Base-by-base conservation (phyloP, 2,797 vertebrate genomes). In the Passerculus sandwichensis region DNA sequence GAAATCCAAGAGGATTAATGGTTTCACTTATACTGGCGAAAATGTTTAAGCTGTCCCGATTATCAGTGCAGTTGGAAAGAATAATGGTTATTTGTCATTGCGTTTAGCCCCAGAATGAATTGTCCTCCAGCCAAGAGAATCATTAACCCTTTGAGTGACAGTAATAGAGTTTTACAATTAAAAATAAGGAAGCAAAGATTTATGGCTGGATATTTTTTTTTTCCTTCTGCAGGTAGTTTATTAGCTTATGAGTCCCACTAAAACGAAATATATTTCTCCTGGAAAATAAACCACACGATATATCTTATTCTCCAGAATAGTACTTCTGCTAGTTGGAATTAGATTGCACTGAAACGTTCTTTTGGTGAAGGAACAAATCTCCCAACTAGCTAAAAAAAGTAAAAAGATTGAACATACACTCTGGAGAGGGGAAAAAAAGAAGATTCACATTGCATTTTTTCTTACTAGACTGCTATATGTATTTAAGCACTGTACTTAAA, bases 71-170 rank as follows among this genome's bases (percentile, higher is more conserved):
- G 98, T 98, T 98, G 98, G 98, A 99, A 99, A 99, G 99, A 99
- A 99, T 99, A 99, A 99, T 98, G 99, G 99, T 99, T 99, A 99
- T 99, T 99, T 99, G 99, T 99, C 99, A 99, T 98, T 98, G 98
- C 98, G 98, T 99, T 99, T 98, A 98, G 98, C 98, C 95, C 96
- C 95, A 98, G 98, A 98, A 98, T 98, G 98, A 99, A 98, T 99
- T 98, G 98, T 99, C 98, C 98, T 98, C 98, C 91, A 97, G 98
- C 98, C 98, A 98, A 98, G 97, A 97, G 98, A 91, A 97, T 97
- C 96, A 97, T 99, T 99, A 99, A 99, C 99, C 98, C 98, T 98
- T 99, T 97, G 97, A 96, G 96, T 30, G 54, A 82, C 84, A 91
- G 95, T 96, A 97, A 97, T 91, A 96, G 96, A 97, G 94, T 96